phyloP scores from a whole-genome alignment of 2,888 invertebrate species.

The Campoplex capitator region DNA sequence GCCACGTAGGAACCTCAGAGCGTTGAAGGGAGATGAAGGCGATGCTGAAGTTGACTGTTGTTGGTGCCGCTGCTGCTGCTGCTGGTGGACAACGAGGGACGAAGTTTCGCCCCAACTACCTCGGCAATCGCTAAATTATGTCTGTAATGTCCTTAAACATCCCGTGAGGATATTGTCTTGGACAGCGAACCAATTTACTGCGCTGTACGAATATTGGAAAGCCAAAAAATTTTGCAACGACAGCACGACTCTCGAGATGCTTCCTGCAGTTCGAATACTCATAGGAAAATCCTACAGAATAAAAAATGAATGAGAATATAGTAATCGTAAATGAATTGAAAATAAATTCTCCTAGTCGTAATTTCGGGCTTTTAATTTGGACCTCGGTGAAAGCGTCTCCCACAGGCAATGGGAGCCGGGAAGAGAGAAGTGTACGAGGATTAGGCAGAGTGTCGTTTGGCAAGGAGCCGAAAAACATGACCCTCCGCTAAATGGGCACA shows the following conservation, averaged over 20 bases:
- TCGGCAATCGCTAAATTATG: constrained; percentile 75
- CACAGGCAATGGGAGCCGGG: background rate
- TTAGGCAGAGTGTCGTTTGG: constrained; percentile 39
- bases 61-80: constrained; percentile 17
- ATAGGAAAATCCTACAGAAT: background rate
- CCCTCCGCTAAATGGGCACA: constrained; percentile 12
- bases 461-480: constrained; percentile 44
- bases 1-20: constrained; percentile 75
- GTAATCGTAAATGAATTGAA: constrained; percentile 80
- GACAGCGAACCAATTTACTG: constrained; percentile 2
- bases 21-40: constrained; percentile 50
- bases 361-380: constrained; percentile 80
- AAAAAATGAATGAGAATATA: constrained; percentile 65
- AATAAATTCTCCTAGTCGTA: constrained; percentile 77
- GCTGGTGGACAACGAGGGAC: constrained; percentile 63
- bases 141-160: constrained; percentile 71
- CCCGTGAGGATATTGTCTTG: constrained; percentile 63
- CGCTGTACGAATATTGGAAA: background rate
- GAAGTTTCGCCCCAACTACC: constrained; percentile 71
- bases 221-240: background rate
- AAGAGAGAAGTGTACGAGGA: constrained; percentile 22
- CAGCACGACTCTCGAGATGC: background rate
- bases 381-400: constrained; percentile 65
- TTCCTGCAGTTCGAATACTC: background rate
- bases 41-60: constrained; percentile 44